phyloP scores from a whole-genome alignment of 2,888 invertebrate genomes.

The Agapostemon virescens region DNA sequence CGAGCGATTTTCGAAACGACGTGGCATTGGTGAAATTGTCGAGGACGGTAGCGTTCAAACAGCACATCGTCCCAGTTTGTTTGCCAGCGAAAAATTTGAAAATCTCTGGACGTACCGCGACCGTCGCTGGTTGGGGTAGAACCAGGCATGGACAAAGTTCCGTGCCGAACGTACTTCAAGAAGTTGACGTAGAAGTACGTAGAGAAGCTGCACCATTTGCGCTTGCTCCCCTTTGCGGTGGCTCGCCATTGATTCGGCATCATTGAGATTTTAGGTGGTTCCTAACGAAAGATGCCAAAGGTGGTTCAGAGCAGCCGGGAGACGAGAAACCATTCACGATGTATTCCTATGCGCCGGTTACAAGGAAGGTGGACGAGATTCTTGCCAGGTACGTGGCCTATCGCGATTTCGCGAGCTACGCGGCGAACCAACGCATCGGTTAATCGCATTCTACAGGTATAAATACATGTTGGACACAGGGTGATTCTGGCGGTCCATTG shows the following conservation, averaged over 20 bases:
- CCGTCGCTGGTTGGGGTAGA: constrained; percentile 96
- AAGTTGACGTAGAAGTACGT: constrained; percentile 88
- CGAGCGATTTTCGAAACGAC: constrained; percentile 95
- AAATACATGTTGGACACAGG: constrained; percentile 75
- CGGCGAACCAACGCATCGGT: not conserved
- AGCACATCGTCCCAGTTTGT: constrained; percentile 96
- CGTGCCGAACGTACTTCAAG: constrained; percentile 92
- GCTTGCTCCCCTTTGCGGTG: not conserved
- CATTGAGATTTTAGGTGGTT: constrained; percentile 82
- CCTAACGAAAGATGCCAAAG: constrained; percentile 94
- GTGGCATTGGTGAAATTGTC: constrained; percentile 91
- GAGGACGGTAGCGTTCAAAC: constrained; percentile 91
- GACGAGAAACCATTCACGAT: constrained; percentile 95
- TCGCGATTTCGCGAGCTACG: not conserved
- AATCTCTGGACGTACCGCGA: constrained; percentile 92
- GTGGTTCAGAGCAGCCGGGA: constrained; percentile 95
- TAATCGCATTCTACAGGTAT: not conserved
- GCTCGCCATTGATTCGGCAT: not conserved
- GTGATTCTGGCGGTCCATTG: constrained; percentile 92
- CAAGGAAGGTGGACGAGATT: constrained; percentile 88
- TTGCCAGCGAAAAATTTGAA: constrained; percentile 90
- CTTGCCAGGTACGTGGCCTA: constrained; percentile 81
- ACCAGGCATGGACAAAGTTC: constrained; percentile 94
- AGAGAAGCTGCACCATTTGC: not conserved
- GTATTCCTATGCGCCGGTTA: constrained; percentile 96